Base-by-base conservation (phyloP, 1,140 invertebrate genomes). In the Oreohelix idahoensis region DNA sequence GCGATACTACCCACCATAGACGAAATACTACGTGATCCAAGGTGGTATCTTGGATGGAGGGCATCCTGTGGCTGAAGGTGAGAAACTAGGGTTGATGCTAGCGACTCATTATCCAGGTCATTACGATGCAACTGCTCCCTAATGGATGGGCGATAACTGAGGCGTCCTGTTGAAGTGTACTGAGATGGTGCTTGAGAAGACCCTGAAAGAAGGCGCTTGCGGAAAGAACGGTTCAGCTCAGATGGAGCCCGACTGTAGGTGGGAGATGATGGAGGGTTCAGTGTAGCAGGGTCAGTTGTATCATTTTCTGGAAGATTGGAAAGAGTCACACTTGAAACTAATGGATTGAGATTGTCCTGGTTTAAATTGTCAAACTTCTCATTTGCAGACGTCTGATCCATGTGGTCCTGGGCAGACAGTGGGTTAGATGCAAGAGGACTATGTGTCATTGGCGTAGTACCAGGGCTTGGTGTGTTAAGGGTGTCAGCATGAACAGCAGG, bases 71-170 rank as follows among this genome's bases (percentile, higher is more conserved):
- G 80, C 35, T 63, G 70, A n/a, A 82, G 51, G 51, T 73, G 42
- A 75, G 70, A 75, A 32, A 82, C 80, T 29, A 82, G 71, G 35
- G 80, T 75, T 32, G 80, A 82, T 20, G 80, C 51, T 38, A 82
- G 80, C 58, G 80, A 82, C 35, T 82, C 80, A 63, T 82, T 82
- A 49, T 82, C 80, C 17, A 81, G 51, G 38, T 81, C 79, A 49
- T 51, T 58, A 29, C 51, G 36, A 26, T 71, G 63, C 66, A 70
- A 17, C 38, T 70, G 79, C 32, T 71, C 79, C 29, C 69, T 17
- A 8, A 81, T 71, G n/a, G 79, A 81, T 26, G 51, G 32, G 1
- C 69, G 49, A 17, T 75, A 71, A 39, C 70, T 74, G 32, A 82
- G 35, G 2, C 58, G 38, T 17, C 80, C 58, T 29, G 17, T 74